phyloP scores from a whole-genome alignment of 2,113 vertebrate genomes.

The Numida meleagris region DNA sequence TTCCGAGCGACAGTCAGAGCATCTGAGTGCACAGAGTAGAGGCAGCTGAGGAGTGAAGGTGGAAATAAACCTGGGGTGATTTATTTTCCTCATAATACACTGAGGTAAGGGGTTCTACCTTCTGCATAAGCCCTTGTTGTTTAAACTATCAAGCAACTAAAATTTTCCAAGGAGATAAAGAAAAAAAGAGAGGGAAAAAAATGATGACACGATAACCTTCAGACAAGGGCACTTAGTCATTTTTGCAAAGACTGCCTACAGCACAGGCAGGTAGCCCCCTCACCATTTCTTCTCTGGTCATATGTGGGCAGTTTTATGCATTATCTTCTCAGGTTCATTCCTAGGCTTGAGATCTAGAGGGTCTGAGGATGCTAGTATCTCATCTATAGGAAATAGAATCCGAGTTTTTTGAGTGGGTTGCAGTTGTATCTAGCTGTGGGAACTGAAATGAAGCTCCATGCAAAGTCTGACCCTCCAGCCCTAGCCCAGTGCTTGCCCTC shows the following conservation, averaged over 20 bases:
- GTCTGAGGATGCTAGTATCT: neutral
- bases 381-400: neutral
- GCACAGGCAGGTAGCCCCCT: neutral
- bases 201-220: neutral
- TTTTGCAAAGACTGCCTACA: neutral
- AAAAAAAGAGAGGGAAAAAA: neutral
- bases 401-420: neutral
- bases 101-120: neutral
- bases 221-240: neutral
- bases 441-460: neutral
- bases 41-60: neutral
- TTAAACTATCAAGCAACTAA: neutral
- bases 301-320: neutral
- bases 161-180: neutral
- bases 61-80: neutral
- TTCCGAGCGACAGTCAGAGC: neutral
- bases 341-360: neutral
- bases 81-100: neutral
- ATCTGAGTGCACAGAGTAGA: neutral
- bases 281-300: neutral
- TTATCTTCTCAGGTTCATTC: neutral
- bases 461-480: neutral
- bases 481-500: rapidly evolving
- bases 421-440: neutral
- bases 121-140: neutral